phyloP scores from a whole-genome alignment of 2,888 invertebrate species.

The Incurvaria masculella region DNA sequence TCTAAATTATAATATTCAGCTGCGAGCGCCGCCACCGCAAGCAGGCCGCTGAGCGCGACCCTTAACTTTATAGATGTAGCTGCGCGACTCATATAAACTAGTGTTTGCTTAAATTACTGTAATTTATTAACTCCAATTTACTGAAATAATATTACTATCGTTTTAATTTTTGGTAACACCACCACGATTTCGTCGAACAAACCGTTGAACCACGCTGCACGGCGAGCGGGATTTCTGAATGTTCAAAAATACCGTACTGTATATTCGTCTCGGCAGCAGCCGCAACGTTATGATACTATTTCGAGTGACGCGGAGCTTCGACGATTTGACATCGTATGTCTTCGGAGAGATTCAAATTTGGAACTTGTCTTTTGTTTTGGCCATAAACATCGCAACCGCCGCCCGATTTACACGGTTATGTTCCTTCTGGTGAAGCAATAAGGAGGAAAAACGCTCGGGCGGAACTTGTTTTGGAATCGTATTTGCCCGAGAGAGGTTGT shows the following conservation, averaged over 20 bases:
- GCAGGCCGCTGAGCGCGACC: slow-evolving; percentile 1
- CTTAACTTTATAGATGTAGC: background rate
- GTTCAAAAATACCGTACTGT: background rate
- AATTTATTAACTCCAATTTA: background rate
- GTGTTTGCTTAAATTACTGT: background rate
- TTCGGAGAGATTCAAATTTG: slow-evolving; percentile 41
- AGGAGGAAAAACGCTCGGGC: background rate
- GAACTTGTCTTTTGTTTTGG: slow-evolving; percentile 23
- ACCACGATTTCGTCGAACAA: too few species aligned
- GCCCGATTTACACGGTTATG: background rate
- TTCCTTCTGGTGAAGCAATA: background rate
- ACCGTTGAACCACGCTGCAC: background rate
- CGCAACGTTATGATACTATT: slow-evolving; percentile 25
- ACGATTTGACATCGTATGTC: slow-evolving; percentile 46
- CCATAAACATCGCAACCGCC: background rate
- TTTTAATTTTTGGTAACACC: background rate
- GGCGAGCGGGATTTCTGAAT: background rate
- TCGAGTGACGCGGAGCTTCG: slow-evolving; percentile 35
- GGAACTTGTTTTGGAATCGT: background rate
- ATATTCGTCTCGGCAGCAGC: too few species aligned
- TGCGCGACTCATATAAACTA: background rate
- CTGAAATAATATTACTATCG: background rate
- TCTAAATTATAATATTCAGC: background rate
- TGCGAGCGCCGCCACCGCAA: background rate
- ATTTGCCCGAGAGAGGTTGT: slow-evolving; percentile 20